These are phyloP conservation scores for Heteropelma amictum DNA, from an alignment of 2,888 invertebrate genomes.

Conservation along the genomic window DNA sequence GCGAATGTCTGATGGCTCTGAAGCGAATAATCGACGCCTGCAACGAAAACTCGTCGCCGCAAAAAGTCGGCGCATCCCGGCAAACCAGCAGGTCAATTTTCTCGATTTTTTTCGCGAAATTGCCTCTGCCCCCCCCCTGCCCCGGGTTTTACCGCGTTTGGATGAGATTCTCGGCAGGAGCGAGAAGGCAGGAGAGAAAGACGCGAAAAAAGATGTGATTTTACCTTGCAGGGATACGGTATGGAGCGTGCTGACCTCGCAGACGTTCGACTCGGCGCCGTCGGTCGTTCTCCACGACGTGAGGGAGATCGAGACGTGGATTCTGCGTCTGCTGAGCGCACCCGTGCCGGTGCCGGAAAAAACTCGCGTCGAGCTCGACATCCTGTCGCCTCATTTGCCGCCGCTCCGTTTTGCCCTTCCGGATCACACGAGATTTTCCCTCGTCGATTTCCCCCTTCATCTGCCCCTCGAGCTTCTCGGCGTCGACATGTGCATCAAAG, in stretches of 20 bases:
- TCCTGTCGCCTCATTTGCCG: conserved; percentile 91
- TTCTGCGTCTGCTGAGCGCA: conserved; percentile 94
- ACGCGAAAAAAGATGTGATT: too few species aligned
- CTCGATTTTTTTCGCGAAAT: conserved; percentile 5
- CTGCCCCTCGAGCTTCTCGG: conserved; percentile 98
- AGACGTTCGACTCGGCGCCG: conserved; percentile 88
- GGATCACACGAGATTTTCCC: conserved; percentile 97
- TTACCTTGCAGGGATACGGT: conserved; percentile 89
- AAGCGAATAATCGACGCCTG: conserved; percentile 98
- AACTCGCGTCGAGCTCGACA: conserved; percentile 87
- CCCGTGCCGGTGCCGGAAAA: conserved; percentile 99
- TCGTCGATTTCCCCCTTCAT: conserved; percentile 99
- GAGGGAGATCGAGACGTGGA: conserved; percentile 99
- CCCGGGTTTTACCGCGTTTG: too few species aligned
- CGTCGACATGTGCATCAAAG: conserved; percentile 97
- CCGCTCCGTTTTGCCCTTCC: conserved; percentile 96
- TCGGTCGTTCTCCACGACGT: conserved; percentile 97
- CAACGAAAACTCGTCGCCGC: conserved; percentile 94
- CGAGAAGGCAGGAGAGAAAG: too few species aligned
- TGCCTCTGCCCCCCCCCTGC: too few species aligned
- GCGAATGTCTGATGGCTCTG: conserved; percentile 97
- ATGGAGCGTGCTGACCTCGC: conserved; percentile 96
- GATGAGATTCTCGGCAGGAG: too few species aligned
- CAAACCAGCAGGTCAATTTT: conserved; percentile 86
- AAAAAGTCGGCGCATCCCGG: conserved; percentile 92